phyloP scores from a whole-genome alignment of 2,888 invertebrate species.

The Saturnia pavonia region DNA sequence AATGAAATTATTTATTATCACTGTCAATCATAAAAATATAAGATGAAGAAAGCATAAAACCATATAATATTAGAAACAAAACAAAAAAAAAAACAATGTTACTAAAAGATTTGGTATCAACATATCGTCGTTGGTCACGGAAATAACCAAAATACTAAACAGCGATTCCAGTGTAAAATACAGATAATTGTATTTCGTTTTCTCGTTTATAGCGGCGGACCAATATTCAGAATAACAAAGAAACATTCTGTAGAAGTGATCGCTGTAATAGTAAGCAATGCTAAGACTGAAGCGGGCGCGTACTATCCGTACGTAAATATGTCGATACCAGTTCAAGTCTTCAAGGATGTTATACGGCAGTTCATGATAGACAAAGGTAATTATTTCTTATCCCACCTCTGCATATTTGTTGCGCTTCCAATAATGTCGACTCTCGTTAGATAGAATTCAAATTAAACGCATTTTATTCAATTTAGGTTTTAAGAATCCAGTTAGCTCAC shows the following conservation, averaged over 20 bases:
- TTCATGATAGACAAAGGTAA: constrained; percentile 75
- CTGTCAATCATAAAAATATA: too few relatives aligned
- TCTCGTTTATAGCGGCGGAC: constrained; percentile 77
- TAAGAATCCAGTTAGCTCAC: too few relatives aligned
- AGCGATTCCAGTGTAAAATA: too few relatives aligned
- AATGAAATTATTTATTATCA: too few relatives aligned
- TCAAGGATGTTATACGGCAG: constrained; percentile 59
- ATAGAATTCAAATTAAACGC: background rate
- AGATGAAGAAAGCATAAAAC: too few relatives aligned
- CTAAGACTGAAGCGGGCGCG: constrained; percentile 70
- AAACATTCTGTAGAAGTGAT: constrained; percentile 62
- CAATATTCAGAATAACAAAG: constrained; percentile 73
- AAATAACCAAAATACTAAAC: too few relatives aligned
- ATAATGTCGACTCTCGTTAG: background rate
- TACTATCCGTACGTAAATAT: constrained; percentile 83
- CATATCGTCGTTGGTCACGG: too few relatives aligned
- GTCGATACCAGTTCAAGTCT: constrained; percentile 79
- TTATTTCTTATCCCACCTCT: background rate
- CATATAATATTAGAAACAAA: too few relatives aligned
- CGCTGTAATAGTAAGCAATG: constrained; percentile 83
- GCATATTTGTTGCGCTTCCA: background rate
- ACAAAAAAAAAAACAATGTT: too few relatives aligned
- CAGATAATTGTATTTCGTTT: too few relatives aligned
- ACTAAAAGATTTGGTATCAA: too few relatives aligned
- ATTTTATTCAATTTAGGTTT: too few relatives aligned